Conservation (phyloP, 2,888 invertebrate species). For the Pogonocherus hispidulus region DNA sequence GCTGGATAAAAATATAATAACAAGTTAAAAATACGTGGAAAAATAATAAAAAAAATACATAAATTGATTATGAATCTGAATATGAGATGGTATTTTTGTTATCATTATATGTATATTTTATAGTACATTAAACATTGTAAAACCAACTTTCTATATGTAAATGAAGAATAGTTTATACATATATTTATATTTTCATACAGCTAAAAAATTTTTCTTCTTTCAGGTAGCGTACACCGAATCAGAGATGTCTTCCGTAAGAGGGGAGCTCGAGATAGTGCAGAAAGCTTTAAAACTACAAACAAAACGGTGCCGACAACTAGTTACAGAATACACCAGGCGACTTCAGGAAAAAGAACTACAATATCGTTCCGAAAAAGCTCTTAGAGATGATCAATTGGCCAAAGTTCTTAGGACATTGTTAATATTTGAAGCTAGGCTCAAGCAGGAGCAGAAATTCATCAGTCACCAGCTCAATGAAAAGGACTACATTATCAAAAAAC, state of each 20-base stretch:
- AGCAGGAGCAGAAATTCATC: slow-evolving; percentile 81
- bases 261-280: slow-evolving; percentile 78
- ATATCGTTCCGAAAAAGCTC: slow-evolving; percentile 74
- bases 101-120: no score
- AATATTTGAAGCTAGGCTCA: slow-evolving; percentile 79
- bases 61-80: no score
- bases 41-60: no score
- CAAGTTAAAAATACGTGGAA: no score
- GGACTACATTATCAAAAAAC: slow-evolving; percentile 79
- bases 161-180: no score
- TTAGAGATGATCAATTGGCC: slow-evolving; percentile 80
- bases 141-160: no score
- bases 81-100: no score
- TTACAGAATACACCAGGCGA: slow-evolving; percentile 75
- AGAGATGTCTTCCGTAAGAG: slow-evolving; percentile 73
- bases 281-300: slow-evolving; percentile 77
- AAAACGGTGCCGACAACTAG: slow-evolving; percentile 78
- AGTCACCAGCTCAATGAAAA: slow-evolving; percentile 78
- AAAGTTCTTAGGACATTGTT: slow-evolving; percentile 79
- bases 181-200: no score
- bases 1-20: no score
- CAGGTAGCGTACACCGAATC: slow-evolving; percentile 78
- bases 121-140: no score
- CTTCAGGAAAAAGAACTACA: slow-evolving; percentile 75
- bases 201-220: not conserved